Percentiles rank a stretch among this genome's conserved stretches.
These are phyloP conservation scores for Brachionus sp. DNA, from an alignment of 1,140 invertebrate genomes.

Conservation along the genomic window DNA sequence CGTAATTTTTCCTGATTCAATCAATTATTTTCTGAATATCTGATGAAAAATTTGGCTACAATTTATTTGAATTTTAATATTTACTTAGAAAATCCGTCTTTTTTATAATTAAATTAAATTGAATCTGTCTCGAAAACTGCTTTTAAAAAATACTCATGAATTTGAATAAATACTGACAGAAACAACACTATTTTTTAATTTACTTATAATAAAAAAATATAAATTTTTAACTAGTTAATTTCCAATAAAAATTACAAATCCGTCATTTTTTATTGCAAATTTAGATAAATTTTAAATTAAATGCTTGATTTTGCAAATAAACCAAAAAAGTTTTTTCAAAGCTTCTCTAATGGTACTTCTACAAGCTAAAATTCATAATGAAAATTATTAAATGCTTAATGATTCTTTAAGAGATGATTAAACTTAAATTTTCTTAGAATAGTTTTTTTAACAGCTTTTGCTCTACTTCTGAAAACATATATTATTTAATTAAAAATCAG, in stretches of 20 bases:
- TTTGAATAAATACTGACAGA: not conserved
- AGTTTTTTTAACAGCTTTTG: not conserved
- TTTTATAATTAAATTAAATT: not conserved
- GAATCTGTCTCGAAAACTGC: not conserved
- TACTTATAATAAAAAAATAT: not conserved
- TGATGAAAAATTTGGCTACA: conserved; percentile 9
- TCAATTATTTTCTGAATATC: conserved; percentile 3
- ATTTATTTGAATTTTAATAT: conserved; percentile 7
- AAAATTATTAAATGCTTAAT: not conserved
- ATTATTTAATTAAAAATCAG: too few relatives aligned
- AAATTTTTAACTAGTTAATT: too few relatives aligned
- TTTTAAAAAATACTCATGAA: not conserved
- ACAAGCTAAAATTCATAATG: not conserved
- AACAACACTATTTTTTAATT: not conserved
- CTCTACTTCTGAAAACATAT: not conserved
- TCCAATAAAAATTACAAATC: not conserved
- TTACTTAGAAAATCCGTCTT: not conserved
- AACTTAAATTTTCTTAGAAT: not conserved
- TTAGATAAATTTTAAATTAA: not conserved
- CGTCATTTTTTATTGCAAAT: not conserved
- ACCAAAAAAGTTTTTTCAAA: not conserved
- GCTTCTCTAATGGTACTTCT: not conserved
- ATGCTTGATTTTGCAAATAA: not conserved
- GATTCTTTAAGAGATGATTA: not conserved
- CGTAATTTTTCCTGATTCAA: not conserved